Evolutionary conservation across 37 sponge, comb jelly and placozoan genomes (phyloP).

Genomic region (Oopsacas minuta): DNA sequence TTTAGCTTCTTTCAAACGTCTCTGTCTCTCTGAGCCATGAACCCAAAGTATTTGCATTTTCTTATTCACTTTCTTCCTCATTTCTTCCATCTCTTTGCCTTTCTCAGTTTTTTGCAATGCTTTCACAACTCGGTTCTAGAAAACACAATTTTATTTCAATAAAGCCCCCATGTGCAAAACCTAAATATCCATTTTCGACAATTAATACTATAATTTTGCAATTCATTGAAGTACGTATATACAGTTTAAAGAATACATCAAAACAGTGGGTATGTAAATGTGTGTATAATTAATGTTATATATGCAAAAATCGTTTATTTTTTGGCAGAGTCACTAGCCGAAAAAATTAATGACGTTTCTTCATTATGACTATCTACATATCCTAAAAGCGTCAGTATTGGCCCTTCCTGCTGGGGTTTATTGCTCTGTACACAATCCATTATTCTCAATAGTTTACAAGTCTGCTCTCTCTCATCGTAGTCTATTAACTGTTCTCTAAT

Average conservation of each 20-base stretch:
- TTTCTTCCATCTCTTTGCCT: conserved; percentile 9
- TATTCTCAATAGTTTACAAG: not conserved
- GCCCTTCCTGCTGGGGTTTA: not conserved
- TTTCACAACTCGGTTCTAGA: not conserved
- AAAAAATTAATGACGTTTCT: not conserved
- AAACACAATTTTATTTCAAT: not conserved
- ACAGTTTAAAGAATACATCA: not conserved
- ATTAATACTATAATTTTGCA: no score
- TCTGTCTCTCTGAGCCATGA: not conserved
- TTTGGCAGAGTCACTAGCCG: not conserved
- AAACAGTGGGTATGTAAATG: not conserved
- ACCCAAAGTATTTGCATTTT: not conserved
- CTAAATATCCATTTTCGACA: no score
- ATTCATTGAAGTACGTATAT: no score
- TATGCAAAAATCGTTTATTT: not conserved
- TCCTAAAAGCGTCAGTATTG: not conserved
- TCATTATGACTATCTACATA: not conserved
- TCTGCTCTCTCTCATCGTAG: not conserved
- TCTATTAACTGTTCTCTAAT: not conserved
- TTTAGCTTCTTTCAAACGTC: not conserved
- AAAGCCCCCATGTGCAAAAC: not conserved
- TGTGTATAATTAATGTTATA: not conserved
- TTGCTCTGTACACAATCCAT: not conserved
- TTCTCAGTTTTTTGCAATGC: not conserved
- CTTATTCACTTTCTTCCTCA: not conserved